Evolutionary conservation across 2,888 invertebrate genomes (phyloP).

Genomic region (Leistus spinibarbis): DNA sequence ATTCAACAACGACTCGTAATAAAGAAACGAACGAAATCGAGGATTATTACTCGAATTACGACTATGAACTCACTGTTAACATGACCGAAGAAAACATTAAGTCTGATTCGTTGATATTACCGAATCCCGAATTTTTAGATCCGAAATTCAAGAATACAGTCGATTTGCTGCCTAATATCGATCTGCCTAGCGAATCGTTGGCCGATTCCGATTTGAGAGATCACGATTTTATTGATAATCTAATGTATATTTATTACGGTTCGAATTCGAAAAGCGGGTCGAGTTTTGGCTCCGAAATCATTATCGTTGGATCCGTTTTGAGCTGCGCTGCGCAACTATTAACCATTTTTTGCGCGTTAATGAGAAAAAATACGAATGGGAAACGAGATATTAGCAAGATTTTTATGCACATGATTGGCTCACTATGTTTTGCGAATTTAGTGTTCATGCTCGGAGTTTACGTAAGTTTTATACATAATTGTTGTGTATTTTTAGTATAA

Average conservation of each 20-base stretch:
- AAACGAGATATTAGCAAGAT: constrained; percentile 59
- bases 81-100: constrained; percentile 49
- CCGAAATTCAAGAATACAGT: constrained; percentile 51
- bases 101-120: constrained; percentile 53
- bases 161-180: constrained; percentile 60
- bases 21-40: constrained; percentile 48
- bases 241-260: constrained; percentile 74
- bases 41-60: constrained; percentile 55
- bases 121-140: constrained; percentile 53
- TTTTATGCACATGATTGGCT: constrained; percentile 68
- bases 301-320: constrained; percentile 59
- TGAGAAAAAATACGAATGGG: constrained; percentile 52
- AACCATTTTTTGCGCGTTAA: constrained; percentile 57
- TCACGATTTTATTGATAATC: constrained; percentile 74
- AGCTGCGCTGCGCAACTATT: constrained; percentile 60
- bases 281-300: constrained; percentile 61
- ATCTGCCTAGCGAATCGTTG: constrained; percentile 67
- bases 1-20: constrained; percentile 44
- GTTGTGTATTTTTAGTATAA: not conserved
- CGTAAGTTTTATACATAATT: constrained; percentile 56
- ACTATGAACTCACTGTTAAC: constrained; percentile 52
- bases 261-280: constrained; percentile 60
- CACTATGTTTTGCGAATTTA: constrained; percentile 65
- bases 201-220: constrained; percentile 71
- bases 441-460: constrained; percentile 70